Evolutionary conservation across 2,113 vertebrate species (phyloP).

Genomic region (Irena cyanogastra): DNA sequence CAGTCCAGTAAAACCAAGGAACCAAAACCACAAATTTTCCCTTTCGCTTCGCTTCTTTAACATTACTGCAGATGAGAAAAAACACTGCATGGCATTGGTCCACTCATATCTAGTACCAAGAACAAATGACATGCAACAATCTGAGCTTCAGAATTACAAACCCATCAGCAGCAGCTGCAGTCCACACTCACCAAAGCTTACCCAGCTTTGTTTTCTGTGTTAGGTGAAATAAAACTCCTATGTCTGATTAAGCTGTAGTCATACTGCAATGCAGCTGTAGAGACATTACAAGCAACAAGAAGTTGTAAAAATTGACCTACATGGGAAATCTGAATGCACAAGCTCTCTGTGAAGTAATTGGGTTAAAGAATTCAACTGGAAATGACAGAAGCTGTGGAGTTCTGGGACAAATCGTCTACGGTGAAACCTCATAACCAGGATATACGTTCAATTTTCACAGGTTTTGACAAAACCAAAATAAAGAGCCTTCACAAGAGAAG

Average conservation of each 20-base stretch:
- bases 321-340: background rate
- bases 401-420: background rate
- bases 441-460: background rate
- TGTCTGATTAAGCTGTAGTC: background rate
- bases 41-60: background rate
- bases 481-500: background rate
- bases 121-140: background rate
- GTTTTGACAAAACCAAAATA: background rate
- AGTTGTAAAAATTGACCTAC: slow-evolving; percentile 11
- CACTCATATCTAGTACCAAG: background rate
- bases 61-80: background rate
- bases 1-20: background rate
- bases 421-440: background rate
- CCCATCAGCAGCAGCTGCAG: background rate
- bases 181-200: background rate
- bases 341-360: background rate
- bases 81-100: background rate
- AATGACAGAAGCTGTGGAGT: background rate
- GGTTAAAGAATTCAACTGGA: slow-evolving; percentile 1
- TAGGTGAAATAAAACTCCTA: background rate
- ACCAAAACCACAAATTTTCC: background rate
- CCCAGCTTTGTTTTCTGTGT: background rate
- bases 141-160: background rate
- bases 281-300: background rate
- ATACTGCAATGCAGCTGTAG: background rate